A percentile compares a stretch with the other conserved stretches of the same genome.
Conservation (phyloP, 2,888 invertebrate species). For the Cryptus armator region DNA sequence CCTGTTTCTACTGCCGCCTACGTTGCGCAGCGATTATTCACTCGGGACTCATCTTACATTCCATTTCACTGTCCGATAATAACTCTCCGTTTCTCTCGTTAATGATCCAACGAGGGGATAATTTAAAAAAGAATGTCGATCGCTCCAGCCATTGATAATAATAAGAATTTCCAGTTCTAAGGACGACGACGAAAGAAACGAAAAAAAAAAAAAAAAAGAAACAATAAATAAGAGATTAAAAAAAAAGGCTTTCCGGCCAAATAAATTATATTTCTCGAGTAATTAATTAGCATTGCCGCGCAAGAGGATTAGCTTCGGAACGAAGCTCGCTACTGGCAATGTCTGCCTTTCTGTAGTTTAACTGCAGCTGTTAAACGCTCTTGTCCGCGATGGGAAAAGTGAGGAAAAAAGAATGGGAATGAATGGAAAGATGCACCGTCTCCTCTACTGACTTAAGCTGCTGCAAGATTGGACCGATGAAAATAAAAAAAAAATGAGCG, state of each 20-base stretch:
- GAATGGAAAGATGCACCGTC: not conserved
- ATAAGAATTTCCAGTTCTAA: not conserved
- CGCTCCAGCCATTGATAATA: constrained; percentile 17
- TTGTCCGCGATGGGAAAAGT: not conserved
- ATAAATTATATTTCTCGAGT: constrained; percentile 26
- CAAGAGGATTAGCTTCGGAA: constrained; percentile 32
- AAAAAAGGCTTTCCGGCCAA: constrained; percentile 22
- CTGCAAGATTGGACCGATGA: not conserved
- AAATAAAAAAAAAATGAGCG: not conserved
- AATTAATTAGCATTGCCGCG: constrained; percentile 57
- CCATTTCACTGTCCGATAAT: constrained; percentile 20
- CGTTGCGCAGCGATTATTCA: constrained; percentile 20
- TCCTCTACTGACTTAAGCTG: not conserved
- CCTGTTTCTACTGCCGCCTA: not conserved
- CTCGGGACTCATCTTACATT: constrained; percentile 41
- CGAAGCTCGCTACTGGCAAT: constrained; percentile 9
- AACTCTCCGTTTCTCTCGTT: constrained; percentile 17
- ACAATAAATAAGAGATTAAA: constrained; percentile 12
- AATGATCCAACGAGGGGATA: not conserved
- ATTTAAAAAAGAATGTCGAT: not conserved
- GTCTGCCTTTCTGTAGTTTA: not conserved
- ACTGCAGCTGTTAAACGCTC: constrained; percentile 12
- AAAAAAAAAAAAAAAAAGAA: constrained; percentile 20
- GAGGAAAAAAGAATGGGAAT: not conserved
- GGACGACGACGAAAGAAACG: constrained; percentile 12